Conservation (phyloP, 2,797 vertebrate species). For the Typhlichthys eigenmanni region DNA sequence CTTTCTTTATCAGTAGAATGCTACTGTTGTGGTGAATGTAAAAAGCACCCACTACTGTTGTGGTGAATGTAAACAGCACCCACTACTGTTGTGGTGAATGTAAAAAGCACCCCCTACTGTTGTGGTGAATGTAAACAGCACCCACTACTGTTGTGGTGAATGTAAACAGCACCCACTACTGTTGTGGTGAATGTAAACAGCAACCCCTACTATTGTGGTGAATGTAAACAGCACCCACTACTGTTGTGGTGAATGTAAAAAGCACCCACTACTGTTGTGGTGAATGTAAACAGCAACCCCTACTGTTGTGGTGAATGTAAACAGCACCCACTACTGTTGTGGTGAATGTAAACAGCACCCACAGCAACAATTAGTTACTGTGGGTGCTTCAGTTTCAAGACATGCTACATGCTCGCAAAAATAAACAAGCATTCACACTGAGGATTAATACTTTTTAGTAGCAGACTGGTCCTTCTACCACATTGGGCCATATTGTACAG, state of each 20-base stretch:
- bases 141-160: slow-evolving; percentile 6
- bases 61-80: slow-evolving; percentile 5
- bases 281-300: slow-evolving; percentile 7
- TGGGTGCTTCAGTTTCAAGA: no score
- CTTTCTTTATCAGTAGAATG: slow-evolving; percentile 11
- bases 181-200: slow-evolving; percentile 6
- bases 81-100: slow-evolving; percentile 1
- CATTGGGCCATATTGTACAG: no score
- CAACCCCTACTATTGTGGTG: neutral
- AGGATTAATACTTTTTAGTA: no score
- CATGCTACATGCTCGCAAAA: no score
- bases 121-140: slow-evolving; percentile 4
- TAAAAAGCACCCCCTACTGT: neutral
- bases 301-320: slow-evolving; percentile 2
- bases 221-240: slow-evolving; percentile 8
- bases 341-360: slow-evolving; percentile 11
- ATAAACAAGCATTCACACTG: no score
- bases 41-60: neutral
- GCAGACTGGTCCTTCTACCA: no score
- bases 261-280: neutral
- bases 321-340: neutral
- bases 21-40: slow-evolving; percentile 3
- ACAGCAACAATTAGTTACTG: no score
- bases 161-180: neutral
- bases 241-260: slow-evolving; percentile 6